Percentiles rank a stretch among this genome's conserved stretches.
Evolutionary conservation across 2,113 vertebrate species (phyloP).

Genomic region (Hyperoodon ampullatus): DNA sequence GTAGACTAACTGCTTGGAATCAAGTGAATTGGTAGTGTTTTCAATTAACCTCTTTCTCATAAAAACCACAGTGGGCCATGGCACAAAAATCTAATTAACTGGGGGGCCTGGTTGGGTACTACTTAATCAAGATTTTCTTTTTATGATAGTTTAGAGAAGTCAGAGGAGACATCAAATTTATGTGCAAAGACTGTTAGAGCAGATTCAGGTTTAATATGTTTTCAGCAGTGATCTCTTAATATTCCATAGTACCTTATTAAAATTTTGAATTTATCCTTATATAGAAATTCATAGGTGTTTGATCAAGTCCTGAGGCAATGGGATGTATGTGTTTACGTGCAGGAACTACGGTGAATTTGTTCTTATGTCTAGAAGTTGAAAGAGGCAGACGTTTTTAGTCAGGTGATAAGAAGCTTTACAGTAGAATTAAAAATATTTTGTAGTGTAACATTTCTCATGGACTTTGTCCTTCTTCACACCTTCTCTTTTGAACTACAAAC

Average conservation of each 20-base stretch:
- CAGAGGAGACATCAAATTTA: background rate
- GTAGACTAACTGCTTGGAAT: background rate
- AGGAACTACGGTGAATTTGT: background rate
- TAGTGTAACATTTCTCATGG: background rate
- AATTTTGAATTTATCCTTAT: constrained; percentile 33
- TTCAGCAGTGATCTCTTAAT: background rate
- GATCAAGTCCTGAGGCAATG: background rate
- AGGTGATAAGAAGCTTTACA: background rate
- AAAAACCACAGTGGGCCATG: background rate
- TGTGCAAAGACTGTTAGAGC: background rate
- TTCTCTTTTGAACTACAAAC: background rate
- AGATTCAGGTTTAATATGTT: constrained; percentile 16
- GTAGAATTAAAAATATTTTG: constrained; percentile 30
- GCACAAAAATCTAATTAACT: background rate
- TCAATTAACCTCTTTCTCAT: background rate
- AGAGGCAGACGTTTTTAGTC: background rate
- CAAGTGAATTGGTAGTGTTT: background rate
- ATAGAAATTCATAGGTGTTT: background rate
- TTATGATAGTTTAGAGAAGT: constrained; percentile 32
- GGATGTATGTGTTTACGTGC: background rate
- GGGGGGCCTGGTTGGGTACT: background rate
- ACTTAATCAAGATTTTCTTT: constrained; percentile 38
- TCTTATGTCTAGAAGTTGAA: background rate
- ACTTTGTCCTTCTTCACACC: background rate
- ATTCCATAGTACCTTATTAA: background rate